Evolutionary conservation across 2,888 invertebrate species (phyloP), one percentile per base, ranked within the genome.

Genomic region (Beris morrisii): DNA sequence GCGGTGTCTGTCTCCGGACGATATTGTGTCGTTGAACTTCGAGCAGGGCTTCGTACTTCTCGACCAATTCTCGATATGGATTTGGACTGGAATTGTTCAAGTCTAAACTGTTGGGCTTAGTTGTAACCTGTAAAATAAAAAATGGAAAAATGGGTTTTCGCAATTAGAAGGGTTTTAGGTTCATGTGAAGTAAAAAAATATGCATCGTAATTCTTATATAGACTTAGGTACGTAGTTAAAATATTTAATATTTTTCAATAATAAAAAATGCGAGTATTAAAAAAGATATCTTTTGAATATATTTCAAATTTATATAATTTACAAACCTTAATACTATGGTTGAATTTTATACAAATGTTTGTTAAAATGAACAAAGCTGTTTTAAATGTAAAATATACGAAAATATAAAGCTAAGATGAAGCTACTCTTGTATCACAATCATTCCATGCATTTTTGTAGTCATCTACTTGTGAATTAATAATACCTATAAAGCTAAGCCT

Each of bases 21-120:
- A 84, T 83, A 66, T 88, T 86, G 68, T 87, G 85, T 70, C 88
- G 82, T 75, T 92, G 91, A 48, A 91, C 89, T 76, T 91, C 89
- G 38, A 92, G 81, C 63, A 93, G 82, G 32, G 92, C 92, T 79
- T 93, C 92, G 78, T 92, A 93, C 78, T 93, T 93, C 77, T 92
- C 91, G 61, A 92, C 91, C 72, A 93, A 82, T 66, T 88, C 90
- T 75, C 90, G 85, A 80, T 92, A 93, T 0, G 90, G 88, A 78
- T 91, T 91, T 12, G 77, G 75, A 69, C 76, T 79, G 63, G 71
- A 73, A n/a, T 83, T 82, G 64, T 71, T 74, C 38, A 75, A 58
- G 54, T 77, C 76, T 69, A 77, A 69, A 30, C 75, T 72, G 48
- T 76, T 75, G 22, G 73, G 73, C 65, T 73, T 73, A 66, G 73